A percentile compares a stretch with the other conserved stretches of the same genome.
These are phyloP conservation scores for Myiopsitta monachus DNA, from an alignment of 2,113 vertebrate genomes.

Conservation along the genomic window DNA sequence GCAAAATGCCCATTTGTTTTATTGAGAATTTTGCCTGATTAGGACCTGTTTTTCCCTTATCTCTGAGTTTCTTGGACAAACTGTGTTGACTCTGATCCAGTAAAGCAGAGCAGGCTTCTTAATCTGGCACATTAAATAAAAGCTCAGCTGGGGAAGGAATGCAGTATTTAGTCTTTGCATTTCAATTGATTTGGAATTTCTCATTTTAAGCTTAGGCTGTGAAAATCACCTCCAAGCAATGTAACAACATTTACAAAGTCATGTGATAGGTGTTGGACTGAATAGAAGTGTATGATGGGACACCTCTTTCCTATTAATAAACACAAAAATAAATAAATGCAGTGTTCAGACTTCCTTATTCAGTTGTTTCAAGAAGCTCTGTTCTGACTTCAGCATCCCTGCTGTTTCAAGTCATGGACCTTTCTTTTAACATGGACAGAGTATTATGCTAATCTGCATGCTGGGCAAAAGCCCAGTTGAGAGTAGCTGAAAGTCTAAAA, in stretches of 20 bases:
- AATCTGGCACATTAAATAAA: slow-evolving; percentile 53
- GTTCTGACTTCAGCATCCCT: slow-evolving; percentile 1
- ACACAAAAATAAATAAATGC: not conserved
- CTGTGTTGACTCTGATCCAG: slow-evolving; percentile 29
- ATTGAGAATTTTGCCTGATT: slow-evolving; percentile 1
- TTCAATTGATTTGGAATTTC: slow-evolving; percentile 37
- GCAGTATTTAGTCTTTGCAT: slow-evolving; percentile 45
- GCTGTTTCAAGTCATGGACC: not conserved
- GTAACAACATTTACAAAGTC: not conserved
- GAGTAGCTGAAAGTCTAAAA: slow-evolving; percentile 9
- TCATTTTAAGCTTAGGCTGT: slow-evolving; percentile 43
- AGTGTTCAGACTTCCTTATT: not conserved
- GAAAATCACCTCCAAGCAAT: not conserved
- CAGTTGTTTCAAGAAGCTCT: not conserved
- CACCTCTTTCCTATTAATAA: not conserved
- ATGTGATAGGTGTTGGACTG: not conserved
- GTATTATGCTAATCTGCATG: slow-evolving; percentile 23
- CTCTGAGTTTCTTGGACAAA: slow-evolving; percentile 25
- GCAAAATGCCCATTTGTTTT: not conserved
- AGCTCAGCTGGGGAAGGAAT: slow-evolving; percentile 33
- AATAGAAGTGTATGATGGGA: not conserved
- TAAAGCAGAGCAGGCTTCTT: slow-evolving; percentile 44
- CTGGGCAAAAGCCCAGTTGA: not conserved
- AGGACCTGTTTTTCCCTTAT: slow-evolving; percentile 19
- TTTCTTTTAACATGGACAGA: slow-evolving; percentile 7